These are phyloP conservation scores for Aptenodytes forsteri DNA, from an alignment of 2,113 vertebrate species.

Conservation along the genomic window DNA sequence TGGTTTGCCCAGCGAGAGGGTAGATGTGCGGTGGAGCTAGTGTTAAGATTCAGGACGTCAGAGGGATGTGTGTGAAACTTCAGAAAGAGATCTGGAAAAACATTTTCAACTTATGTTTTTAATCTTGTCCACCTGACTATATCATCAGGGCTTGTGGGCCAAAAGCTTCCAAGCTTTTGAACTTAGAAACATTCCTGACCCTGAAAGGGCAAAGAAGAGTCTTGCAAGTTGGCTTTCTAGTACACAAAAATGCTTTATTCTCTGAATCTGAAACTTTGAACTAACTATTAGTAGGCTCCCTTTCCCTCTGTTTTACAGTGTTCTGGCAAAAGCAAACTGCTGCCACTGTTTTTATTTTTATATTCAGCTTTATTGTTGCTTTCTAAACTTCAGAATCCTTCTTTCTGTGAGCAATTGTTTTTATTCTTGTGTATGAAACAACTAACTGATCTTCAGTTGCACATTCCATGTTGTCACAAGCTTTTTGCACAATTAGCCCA, in stretches of 20 bases:
- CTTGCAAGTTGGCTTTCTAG: not conserved
- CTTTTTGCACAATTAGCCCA: not conserved
- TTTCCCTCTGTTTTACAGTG: not conserved
- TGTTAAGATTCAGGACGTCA: not conserved
- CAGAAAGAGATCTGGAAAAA: not conserved
- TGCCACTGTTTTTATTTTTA: not conserved
- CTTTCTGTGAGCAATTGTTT: not conserved
- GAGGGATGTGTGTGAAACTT: not conserved
- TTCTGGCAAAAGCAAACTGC: not conserved
- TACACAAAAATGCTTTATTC: not conserved
- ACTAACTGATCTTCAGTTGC: not conserved
- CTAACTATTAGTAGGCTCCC: not conserved
- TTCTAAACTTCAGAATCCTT: not conserved
- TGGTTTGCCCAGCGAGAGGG: not conserved
- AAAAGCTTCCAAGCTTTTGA: not conserved
- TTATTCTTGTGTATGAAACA: not conserved
- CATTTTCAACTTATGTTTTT: not conserved
- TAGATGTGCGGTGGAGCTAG: rapidly evolving
- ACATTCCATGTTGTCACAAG: not conserved
- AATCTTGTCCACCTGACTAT: not conserved
- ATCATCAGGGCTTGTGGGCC: not conserved
- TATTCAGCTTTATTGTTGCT: not conserved
- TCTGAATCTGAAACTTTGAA: not conserved
- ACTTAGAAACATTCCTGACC: not conserved
- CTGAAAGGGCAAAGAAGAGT: not conserved